Percentiles rank a stretch among this genome's conserved stretches.
phyloP scores from a whole-genome alignment of 2,113 vertebrate genomes.

The Pterocles gutturalis region DNA sequence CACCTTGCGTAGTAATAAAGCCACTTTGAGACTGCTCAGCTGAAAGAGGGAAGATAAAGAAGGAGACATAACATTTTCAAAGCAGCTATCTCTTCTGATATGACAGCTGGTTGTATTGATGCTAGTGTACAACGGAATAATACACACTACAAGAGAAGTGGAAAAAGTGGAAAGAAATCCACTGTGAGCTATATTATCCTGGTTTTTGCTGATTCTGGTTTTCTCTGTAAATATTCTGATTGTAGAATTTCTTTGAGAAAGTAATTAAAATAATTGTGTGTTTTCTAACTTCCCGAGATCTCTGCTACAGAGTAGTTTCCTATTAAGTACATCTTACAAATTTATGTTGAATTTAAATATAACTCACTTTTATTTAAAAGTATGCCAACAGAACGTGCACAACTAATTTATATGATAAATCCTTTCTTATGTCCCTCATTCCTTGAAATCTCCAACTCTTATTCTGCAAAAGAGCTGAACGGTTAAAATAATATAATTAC shows the following conservation, averaged over 20 bases:
- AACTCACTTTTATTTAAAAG: not conserved
- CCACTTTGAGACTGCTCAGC: constrained; percentile 61
- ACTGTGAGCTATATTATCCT: not conserved
- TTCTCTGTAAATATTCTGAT: not conserved
- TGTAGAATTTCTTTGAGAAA: not conserved
- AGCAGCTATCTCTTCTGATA: not conserved
- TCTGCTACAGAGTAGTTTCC: not conserved
- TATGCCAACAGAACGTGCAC: not conserved
- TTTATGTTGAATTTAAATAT: not conserved
- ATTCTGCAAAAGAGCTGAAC: not conserved
- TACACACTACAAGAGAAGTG: not conserved
- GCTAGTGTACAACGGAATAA: not conserved
- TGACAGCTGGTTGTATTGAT: not conserved
- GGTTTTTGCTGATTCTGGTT: not conserved
- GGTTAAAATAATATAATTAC: not conserved
- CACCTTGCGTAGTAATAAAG: constrained; percentile 82
- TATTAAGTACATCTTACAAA: not conserved
- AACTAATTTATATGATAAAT: not conserved
- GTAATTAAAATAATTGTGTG: not conserved
- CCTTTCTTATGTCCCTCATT: not conserved
- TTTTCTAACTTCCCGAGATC: not conserved
- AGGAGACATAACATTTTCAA: not conserved
- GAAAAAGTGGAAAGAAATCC: not conserved
- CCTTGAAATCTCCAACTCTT: not conserved
- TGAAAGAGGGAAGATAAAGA: constrained; percentile 62